phyloP scores from a whole-genome alignment of 1,140 invertebrate species.

The Drosophila asahinai region DNA sequence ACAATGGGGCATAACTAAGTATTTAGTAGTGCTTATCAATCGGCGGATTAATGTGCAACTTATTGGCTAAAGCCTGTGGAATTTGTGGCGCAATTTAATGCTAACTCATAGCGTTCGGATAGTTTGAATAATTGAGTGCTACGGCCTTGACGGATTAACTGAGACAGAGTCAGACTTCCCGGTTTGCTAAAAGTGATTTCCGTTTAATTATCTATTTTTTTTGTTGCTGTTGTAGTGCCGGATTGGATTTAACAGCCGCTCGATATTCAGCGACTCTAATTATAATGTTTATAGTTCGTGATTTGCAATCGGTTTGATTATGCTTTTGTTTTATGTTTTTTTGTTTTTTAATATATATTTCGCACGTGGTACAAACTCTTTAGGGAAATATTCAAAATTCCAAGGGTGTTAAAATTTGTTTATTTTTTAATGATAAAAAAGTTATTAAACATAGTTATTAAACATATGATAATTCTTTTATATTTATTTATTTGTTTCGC shows the following conservation, averaged over 20 bases:
- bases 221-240: background rate
- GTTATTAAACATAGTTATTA: too few species aligned
- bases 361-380: too few species aligned
- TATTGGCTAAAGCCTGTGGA: background rate
- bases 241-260: background rate
- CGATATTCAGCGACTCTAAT: background rate
- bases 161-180: slow-evolving; percentile 9
- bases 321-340: background rate
- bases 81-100: background rate
- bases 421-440: too few species aligned
- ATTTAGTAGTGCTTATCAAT: slow-evolving; percentile 4
- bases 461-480: too few species aligned
- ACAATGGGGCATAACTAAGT: too few species aligned
- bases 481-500: too few species aligned
- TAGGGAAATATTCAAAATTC: too few species aligned
- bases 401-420: too few species aligned
- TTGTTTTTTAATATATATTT: too few species aligned
- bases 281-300: background rate
- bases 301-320: background rate
- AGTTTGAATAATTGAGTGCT: slow-evolving; percentile 29
- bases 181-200: slow-evolving; percentile 22
- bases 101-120: background rate
- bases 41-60: background rate
- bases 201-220: background rate
- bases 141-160: slow-evolving; percentile 29